Evolutionary conservation across 1,140 invertebrate genomes (phyloP).

Genomic region (Macrobrachium nipponense): DNA sequence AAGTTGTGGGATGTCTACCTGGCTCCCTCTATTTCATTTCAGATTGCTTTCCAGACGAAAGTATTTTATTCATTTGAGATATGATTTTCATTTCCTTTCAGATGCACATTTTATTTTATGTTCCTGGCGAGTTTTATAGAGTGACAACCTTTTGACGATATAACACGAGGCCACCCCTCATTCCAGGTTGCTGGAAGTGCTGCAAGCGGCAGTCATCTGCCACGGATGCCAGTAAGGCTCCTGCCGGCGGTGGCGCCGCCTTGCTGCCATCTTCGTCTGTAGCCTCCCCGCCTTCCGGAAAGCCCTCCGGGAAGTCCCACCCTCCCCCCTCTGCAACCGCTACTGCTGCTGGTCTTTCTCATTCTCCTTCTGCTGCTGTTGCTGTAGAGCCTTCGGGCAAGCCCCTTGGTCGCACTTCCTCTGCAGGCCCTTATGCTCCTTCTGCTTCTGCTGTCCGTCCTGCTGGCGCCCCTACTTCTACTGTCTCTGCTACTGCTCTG

Average conservation of each 20-base stretch:
- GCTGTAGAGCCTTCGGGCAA: background rate
- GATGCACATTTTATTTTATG: no score
- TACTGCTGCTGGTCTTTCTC: background rate
- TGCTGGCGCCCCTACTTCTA: background rate
- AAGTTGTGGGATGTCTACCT: no score
- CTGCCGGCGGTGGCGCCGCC: background rate
- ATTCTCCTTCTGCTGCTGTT: background rate
- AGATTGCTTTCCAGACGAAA: no score
- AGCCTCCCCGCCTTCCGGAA: background rate
- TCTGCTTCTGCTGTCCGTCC: background rate
- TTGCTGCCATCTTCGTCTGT: background rate
- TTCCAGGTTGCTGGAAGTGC: constrained; percentile 32
- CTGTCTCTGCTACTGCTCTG: background rate
- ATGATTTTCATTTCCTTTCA: no score
- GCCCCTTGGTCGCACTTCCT: background rate
- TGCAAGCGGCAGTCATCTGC: constrained; percentile 15
- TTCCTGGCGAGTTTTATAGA: background rate
- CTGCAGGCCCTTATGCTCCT: background rate
- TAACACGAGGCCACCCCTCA: background rate
- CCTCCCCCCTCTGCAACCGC: background rate
- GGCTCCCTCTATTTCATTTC: no score
- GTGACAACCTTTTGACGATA: background rate
- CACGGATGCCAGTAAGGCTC: background rate
- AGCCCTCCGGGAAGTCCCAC: no score
- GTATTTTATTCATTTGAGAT: no score